Conservation (phyloP, 2,888 invertebrate species). For the Mesodorylaimus sp. region DNA sequence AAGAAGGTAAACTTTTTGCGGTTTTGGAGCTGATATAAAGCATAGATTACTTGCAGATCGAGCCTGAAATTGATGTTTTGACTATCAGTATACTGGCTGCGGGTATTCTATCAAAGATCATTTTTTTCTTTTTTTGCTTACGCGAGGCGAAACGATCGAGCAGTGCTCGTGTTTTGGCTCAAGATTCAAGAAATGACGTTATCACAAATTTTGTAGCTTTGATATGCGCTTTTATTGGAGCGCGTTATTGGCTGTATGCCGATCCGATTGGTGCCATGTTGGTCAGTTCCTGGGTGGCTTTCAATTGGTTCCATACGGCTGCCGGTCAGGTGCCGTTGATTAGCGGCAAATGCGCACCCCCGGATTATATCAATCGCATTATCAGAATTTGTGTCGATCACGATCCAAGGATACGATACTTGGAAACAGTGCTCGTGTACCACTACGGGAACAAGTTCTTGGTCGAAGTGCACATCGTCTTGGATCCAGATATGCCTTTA, state of each 20-base stretch:
- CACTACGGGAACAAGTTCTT: slow-evolving; percentile 35
- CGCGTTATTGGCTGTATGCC: slow-evolving; percentile 30
- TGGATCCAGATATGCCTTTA: slow-evolving; percentile 32
- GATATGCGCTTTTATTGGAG: slow-evolving; percentile 32
- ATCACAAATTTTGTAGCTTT: slow-evolving; percentile 34
- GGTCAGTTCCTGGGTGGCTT: slow-evolving; percentile 24
- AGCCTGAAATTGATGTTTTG: slow-evolving; percentile 20
- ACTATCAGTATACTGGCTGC: slow-evolving; percentile 20
- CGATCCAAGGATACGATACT: slow-evolving; percentile 21
- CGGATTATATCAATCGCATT: slow-evolving; percentile 21
- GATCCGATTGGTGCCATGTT: slow-evolving; percentile 38
- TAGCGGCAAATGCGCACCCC: slow-evolving; percentile 22
- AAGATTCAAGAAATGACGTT: slow-evolving; percentile 38
- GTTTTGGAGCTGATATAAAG: too few species aligned
- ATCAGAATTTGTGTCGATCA: slow-evolving; percentile 24
- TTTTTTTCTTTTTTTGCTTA: slow-evolving; percentile 22
- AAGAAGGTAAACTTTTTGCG: slow-evolving; percentile 13
- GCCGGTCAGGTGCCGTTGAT: slow-evolving; percentile 21
- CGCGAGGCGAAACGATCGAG: slow-evolving; percentile 18
- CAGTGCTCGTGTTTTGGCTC: slow-evolving; percentile 24
- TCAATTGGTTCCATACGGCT: slow-evolving; percentile 25
- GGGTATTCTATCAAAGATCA: slow-evolving; percentile 19
- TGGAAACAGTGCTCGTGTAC: slow-evolving; percentile 38
- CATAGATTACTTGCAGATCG: slow-evolving; percentile 20
- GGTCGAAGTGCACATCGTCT: slow-evolving; percentile 29